Evolutionary conservation across 2,797 vertebrate genomes (phyloP).

Genomic region (Numenius phaeopus): DNA sequence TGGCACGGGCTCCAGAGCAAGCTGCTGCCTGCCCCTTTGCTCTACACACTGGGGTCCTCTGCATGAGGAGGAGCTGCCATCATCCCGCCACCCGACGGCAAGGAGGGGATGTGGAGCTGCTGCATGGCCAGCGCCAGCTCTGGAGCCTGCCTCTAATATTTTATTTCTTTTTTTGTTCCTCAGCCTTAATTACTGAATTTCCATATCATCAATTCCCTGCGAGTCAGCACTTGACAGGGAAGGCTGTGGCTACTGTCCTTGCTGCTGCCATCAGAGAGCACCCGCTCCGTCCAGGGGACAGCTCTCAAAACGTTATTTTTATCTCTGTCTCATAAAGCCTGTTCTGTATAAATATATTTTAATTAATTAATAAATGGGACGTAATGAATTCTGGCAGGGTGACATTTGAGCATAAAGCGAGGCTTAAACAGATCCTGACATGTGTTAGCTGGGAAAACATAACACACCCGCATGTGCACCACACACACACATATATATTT

Average conservation of each 20-base stretch:
- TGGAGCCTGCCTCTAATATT: background rate
- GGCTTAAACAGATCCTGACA: conserved; percentile 79
- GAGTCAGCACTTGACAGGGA: conserved; percentile 45
- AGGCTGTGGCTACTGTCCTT: conserved; percentile 31
- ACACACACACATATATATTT: background rate
- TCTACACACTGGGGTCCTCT: background rate
- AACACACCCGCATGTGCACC: background rate
- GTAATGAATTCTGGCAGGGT: conserved; percentile 85
- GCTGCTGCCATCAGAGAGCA: conserved; percentile 62
- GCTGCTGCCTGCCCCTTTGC: background rate
- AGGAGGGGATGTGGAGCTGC: background rate
- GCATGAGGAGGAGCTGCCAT: background rate
- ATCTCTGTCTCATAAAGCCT: conserved; percentile 77
- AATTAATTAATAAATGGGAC: conserved; percentile 84
- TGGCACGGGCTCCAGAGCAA: background rate
- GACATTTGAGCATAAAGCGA: conserved; percentile 82
- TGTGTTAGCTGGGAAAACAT: conserved; percentile 77
- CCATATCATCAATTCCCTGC: conserved; percentile 31
- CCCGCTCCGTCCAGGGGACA: conserved; percentile 52
- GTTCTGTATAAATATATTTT: conserved; percentile 82
- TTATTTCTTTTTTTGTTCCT: background rate
- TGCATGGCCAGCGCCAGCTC: background rate
- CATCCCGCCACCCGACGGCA: background rate
- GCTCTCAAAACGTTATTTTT: conserved; percentile 82
- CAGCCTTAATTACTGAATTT: conserved; percentile 50